Evolutionary conservation across 2,888 invertebrate species (phyloP).

Genomic region (Ormyrus thymus): DNA sequence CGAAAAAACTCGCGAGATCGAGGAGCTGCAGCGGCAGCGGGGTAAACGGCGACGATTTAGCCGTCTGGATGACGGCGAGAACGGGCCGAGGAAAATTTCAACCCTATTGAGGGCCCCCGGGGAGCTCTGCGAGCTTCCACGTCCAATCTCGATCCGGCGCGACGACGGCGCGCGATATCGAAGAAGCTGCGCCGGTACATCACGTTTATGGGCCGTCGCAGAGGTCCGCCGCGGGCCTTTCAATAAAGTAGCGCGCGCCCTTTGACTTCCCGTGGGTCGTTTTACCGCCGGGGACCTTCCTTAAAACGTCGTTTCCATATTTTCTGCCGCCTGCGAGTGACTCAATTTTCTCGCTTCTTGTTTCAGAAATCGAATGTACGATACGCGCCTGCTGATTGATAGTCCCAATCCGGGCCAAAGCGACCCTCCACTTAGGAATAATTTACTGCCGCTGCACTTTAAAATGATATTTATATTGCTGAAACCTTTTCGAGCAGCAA

Average conservation of each 20-base stretch:
- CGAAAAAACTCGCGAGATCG: conserved; percentile 11
- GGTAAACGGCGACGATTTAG: conserved; percentile 49
- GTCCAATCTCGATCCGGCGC: conserved; percentile 58
- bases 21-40: conserved; percentile 35
- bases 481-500: no score
- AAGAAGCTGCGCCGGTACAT: conserved; percentile 60
- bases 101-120: conserved; percentile 40
- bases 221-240: conserved; percentile 61
- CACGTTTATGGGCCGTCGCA: conserved; percentile 68
- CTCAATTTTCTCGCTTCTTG: conserved; percentile 48
- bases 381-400: conserved; percentile 37
- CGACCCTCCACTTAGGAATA: not conserved
- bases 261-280: conserved; percentile 64
- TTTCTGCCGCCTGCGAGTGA: conserved; percentile 59
- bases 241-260: conserved; percentile 57
- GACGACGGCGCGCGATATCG: conserved; percentile 40
- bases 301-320: conserved; percentile 70
- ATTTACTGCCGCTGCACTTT: no score
- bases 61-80: conserved; percentile 31
- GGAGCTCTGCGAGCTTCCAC: conserved; percentile 27
- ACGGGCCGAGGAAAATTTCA: conserved; percentile 45
- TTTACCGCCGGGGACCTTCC: conserved; percentile 61
- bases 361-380: conserved; percentile 35
- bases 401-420: not conserved
- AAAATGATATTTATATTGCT: no score